Conservation (phyloP, 2,888 invertebrate species). For the Parelbella ahira region DNA sequence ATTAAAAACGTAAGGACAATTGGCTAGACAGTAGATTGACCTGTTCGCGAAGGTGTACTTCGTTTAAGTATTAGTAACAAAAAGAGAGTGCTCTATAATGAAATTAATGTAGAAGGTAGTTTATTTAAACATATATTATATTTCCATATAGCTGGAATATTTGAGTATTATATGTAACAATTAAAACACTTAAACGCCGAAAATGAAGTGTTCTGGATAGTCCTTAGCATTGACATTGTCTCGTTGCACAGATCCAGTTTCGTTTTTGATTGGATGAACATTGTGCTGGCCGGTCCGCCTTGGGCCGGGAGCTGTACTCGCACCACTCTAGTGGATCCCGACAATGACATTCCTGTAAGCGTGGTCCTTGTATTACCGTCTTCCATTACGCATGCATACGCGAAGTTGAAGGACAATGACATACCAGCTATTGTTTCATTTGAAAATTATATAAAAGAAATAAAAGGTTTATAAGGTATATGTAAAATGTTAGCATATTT, state of each 20-base stretch:
- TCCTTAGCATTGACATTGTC: conserved; percentile 23
- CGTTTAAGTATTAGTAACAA: too few relatives aligned
- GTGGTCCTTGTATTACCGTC: conserved; percentile 8
- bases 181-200: too few relatives aligned
- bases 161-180: too few relatives aligned
- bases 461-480: too few relatives aligned
- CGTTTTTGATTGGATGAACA: conserved; percentile 13
- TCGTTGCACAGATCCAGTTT: conserved; percentile 17
- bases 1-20: neutral
- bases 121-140: too few relatives aligned
- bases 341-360: conserved; percentile 26
- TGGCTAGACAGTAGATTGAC: neutral
- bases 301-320: conserved; percentile 27
- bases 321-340: conserved; percentile 23
- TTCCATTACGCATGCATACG: conserved; percentile 2
- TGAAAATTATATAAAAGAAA: too few relatives aligned
- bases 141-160: too few relatives aligned
- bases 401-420: conserved; percentile 1
- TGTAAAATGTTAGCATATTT: too few relatives aligned
- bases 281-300: conserved; percentile 29
- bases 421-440: too few relatives aligned
- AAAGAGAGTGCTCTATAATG: too few relatives aligned
- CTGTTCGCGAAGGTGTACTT: too few relatives aligned
- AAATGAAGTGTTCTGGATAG: neutral
- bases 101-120: too few relatives aligned